Evolutionary conservation across 2,797 vertebrate species (phyloP).

Genomic region (Ambastaia sidthimunki): DNA sequence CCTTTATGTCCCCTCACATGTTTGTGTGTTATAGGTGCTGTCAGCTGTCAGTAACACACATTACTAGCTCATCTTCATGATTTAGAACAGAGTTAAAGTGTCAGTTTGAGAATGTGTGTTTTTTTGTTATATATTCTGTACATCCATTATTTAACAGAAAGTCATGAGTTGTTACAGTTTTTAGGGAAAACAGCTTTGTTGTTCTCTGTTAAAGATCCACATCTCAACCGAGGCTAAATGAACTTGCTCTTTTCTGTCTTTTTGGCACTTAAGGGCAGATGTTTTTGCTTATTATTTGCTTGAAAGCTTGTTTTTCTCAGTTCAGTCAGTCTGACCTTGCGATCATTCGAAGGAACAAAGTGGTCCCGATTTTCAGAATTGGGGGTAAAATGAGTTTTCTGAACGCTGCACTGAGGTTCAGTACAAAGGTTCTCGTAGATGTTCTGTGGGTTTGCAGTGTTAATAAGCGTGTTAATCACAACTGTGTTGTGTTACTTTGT

Average conservation of each 20-base stretch:
- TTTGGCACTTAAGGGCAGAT: not conserved
- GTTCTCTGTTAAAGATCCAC: not conserved
- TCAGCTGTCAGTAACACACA: no score
- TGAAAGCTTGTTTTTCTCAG: slow-evolving; percentile 25
- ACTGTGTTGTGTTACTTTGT: no score
- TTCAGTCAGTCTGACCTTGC: slow-evolving; percentile 6
- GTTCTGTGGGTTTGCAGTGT: not conserved
- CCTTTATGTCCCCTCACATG: not conserved
- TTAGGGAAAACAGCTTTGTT: not conserved
- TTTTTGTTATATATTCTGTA: not conserved
- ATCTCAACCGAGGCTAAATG: slow-evolving; percentile 22
- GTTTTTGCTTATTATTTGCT: slow-evolving; percentile 14
- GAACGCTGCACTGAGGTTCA: not conserved
- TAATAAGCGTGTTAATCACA: slow-evolving; percentile 6
- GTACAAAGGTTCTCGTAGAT: not conserved
- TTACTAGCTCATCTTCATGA: no score
- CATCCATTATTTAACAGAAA: not conserved
- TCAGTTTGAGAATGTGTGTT: not conserved
- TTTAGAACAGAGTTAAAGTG: not conserved
- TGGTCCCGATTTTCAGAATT: slow-evolving; percentile 2
- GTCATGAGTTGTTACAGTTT: not conserved
- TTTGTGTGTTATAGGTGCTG: not conserved
- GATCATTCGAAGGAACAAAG: slow-evolving; percentile 24
- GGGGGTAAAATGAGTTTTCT: slow-evolving; percentile 31
- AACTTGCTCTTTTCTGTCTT: slow-evolving; percentile 3